Evolutionary conservation across 2,888 invertebrate genomes (phyloP).

Genomic region (Cyaniris semiargus): DNA sequence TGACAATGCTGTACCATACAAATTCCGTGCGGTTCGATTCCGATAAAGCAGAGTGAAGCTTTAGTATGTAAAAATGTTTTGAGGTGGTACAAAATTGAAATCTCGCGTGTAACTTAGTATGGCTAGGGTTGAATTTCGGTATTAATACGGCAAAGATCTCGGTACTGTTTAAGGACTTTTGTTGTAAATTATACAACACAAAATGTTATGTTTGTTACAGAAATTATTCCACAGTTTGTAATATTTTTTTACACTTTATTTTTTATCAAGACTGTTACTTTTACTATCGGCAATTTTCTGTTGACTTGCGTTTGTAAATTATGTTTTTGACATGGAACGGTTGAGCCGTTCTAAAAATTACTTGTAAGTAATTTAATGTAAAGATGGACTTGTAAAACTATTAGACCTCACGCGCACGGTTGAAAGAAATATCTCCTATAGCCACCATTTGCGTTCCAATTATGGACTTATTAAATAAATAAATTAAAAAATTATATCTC

Average conservation of each 20-base stretch:
- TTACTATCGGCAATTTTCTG: background rate
- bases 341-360: background rate
- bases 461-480: no score
- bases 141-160: constrained; percentile 5
- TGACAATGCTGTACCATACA: no score
- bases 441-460: no score
- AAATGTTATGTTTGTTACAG: constrained; percentile 2
- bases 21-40: no score
- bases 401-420: background rate
- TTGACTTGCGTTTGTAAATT: background rate
- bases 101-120: constrained; percentile 2
- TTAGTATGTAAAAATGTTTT: background rate
- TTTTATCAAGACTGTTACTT: constrained; percentile 13
- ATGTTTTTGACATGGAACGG: background rate
- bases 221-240: constrained; percentile 5
- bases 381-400: constrained; percentile 21
- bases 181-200: constrained; percentile 9
- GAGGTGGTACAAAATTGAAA: background rate
- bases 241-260: background rate
- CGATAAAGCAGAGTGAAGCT: background rate
- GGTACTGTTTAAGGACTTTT: background rate
- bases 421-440: background rate
- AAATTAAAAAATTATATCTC: no score
- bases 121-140: constrained; percentile 1
- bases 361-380: background rate